These are phyloP conservation scores for human DNA, from an alignment of 2,113 vertebrate genomes.

Conservation along the genomic window DNA sequence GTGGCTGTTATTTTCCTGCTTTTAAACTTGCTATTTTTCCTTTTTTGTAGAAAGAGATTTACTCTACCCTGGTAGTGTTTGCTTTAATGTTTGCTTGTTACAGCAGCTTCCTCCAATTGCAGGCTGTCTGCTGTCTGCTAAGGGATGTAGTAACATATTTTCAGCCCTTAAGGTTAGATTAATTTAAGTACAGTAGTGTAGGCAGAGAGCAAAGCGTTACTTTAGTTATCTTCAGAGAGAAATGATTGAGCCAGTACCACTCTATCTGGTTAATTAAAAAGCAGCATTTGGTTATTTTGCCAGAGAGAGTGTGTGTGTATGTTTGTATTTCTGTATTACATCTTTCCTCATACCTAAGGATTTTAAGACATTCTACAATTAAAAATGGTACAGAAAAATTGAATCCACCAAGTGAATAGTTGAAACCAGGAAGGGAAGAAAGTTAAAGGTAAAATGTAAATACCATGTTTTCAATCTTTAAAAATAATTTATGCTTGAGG, in stretches of 20 bases:
- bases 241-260: neutral
- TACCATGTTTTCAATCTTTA: neutral
- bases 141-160: conserved; percentile 1
- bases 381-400: neutral
- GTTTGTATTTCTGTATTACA: neutral
- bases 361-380: neutral
- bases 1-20: neutral
- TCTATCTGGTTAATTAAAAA: conserved; percentile 8
- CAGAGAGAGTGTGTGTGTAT: neutral
- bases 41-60: neutral
- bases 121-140: neutral
- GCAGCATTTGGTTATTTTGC: neutral
- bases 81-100: neutral
- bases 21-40: conserved; percentile 1
- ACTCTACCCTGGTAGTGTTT: conserved; percentile 3
- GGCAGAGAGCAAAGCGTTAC: neutral
- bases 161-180: neutral
- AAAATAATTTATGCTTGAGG: neutral
- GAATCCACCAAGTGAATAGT: neutral
- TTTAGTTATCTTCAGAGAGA: neutral
- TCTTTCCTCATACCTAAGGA: neutral
- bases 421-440: neutral
- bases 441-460: conserved; percentile 21
- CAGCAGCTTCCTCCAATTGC: neutral
- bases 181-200: neutral